Percentiles rank a stretch among this genome's conserved stretches.
phyloP scores from a whole-genome alignment of 2,113 vertebrate genomes.

The Microcebus lehilahytsara region DNA sequence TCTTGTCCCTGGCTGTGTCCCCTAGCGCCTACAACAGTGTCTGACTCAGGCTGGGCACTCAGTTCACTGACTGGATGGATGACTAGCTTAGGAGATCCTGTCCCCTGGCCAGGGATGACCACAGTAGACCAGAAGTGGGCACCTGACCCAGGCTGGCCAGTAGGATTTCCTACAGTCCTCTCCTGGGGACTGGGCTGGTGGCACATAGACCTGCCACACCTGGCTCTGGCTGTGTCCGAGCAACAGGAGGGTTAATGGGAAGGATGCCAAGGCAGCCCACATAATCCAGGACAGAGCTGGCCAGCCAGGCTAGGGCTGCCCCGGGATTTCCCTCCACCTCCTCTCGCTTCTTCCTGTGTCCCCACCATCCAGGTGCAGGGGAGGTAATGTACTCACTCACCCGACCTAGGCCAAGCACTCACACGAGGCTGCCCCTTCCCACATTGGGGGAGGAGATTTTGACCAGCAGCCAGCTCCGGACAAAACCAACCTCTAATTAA shows the following conservation, averaged over 20 bases:
- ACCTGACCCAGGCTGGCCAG: neutral
- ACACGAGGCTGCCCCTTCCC: neutral
- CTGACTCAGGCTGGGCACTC: fast-evolving
- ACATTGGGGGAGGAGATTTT: neutral
- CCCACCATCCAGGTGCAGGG: neutral
- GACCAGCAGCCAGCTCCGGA: neutral
- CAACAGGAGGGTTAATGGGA: neutral
- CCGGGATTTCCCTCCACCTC: conserved; percentile 17
- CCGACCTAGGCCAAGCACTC: neutral
- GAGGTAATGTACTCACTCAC: neutral
- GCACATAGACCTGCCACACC: fast-evolving
- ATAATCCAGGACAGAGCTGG: neutral
- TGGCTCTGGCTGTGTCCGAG: neutral
- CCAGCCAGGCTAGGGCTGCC: neutral
- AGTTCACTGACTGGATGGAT: no score
- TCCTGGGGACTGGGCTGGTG: neutral
- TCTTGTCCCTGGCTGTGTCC: neutral
- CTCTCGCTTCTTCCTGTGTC: neutral
- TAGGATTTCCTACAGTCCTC: neutral
- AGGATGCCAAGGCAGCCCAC: neutral
- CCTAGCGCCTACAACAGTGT: no score
- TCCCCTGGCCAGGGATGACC: neutral
- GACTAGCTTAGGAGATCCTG: no score
- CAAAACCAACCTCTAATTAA: neutral
- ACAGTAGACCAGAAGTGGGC: neutral